Conservation (phyloP, 2,113 vertebrate genomes). For the Colossoma macropomum region DNA sequence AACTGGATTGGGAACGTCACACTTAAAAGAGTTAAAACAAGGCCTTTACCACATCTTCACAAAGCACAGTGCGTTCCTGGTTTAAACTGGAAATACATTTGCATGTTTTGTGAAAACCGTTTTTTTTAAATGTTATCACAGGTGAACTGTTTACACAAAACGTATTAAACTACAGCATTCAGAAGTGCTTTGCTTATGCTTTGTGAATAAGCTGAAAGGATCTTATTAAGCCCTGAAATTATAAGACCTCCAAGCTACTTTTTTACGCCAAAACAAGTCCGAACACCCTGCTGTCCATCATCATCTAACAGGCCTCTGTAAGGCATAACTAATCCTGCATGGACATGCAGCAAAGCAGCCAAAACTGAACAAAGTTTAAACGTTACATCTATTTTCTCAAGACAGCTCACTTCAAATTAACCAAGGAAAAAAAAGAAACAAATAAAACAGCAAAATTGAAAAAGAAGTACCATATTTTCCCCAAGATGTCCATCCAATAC, state of each 20-base stretch:
- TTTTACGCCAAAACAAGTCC: neutral
- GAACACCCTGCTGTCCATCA: neutral
- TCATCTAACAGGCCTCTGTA: neutral
- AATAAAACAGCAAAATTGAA: neutral
- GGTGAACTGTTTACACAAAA: too few species aligned
- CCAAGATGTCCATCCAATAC: neutral
- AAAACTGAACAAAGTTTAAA: neutral
- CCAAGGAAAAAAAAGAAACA: neutral
- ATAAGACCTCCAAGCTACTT: neutral
- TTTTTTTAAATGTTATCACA: too few species aligned
- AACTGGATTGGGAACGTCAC: neutral
- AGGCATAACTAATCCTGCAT: neutral
- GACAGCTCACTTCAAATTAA: neutral
- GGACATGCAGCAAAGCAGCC: neutral
- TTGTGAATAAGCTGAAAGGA: neutral
- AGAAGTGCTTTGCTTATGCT: neutral
- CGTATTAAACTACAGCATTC: too few species aligned
- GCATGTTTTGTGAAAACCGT: neutral
- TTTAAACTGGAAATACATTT: neutral
- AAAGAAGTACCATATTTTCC: neutral
- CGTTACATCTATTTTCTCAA: neutral
- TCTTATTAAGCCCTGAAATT: neutral
- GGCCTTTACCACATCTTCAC: neutral
- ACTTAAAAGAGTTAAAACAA: neutral
- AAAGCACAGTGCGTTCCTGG: neutral